Evolutionary conservation across 2,113 vertebrate genomes (phyloP).

Genomic region (Cardinalis cardinalis): DNA sequence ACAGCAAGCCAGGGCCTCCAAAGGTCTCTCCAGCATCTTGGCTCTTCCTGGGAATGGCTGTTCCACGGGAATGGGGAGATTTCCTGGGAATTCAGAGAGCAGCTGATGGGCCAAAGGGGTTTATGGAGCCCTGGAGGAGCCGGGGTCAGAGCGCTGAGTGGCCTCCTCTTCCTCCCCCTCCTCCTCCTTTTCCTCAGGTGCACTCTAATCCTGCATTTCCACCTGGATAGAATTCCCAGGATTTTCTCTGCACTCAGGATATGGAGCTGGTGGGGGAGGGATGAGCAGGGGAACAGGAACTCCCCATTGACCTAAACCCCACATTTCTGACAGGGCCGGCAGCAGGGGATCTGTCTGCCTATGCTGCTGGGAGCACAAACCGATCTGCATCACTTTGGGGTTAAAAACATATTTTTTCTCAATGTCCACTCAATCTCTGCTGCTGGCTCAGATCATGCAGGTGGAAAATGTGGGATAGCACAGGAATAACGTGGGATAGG

Average conservation of each 20-base stretch:
- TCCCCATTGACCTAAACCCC: not conserved
- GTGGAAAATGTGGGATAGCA: no score
- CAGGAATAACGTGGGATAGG: not conserved
- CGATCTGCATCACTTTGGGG: not conserved
- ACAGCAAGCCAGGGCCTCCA: not conserved
- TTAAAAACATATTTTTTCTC: not conserved
- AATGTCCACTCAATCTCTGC: not conserved
- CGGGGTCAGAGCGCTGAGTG: not conserved
- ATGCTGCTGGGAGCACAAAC: not conserved
- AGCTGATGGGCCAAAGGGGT: not conserved
- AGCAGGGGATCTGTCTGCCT: not conserved
- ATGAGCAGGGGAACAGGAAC: not conserved
- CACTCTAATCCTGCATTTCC: not conserved
- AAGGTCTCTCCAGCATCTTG: not conserved
- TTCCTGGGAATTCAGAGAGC: not conserved
- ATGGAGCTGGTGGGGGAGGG: not conserved
- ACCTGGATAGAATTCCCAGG: not conserved
- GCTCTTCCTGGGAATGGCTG: not conserved
- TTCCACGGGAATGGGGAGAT: accelerated
- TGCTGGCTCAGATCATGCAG: not conserved
- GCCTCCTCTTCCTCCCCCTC: not conserved
- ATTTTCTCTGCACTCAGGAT: not conserved
- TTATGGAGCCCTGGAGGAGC: not conserved
- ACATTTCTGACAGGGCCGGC: not conserved
- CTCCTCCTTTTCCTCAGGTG: not conserved